phyloP scores from a whole-genome alignment of 2,888 invertebrate species.

The Norana najaformis region DNA sequence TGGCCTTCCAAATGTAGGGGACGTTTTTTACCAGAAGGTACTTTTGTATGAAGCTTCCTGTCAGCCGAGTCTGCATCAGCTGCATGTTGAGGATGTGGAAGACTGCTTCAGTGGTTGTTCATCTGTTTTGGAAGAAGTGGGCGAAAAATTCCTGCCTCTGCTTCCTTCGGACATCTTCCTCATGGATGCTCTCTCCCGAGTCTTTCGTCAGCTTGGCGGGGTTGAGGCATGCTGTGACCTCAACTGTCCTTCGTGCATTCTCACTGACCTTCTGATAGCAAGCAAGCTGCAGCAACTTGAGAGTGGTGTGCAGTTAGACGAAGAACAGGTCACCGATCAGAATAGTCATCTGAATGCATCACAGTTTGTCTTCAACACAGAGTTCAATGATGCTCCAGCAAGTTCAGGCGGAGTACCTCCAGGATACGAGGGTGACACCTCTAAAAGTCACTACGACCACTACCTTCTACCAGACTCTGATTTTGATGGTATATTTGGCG shows the following conservation, averaged over 20 bases:
- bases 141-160: neutral
- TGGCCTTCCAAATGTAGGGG: neutral
- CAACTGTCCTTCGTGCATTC: conserved; percentile 14
- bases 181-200: conserved; percentile 7
- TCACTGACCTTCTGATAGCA: neutral
- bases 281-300: conserved; percentile 19
- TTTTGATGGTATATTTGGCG: conserved; percentile 17
- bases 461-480: conserved; percentile 10
- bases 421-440: neutral
- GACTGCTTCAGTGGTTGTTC: neutral
- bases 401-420: neutral
- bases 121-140: neutral
- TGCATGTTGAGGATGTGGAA: neutral
- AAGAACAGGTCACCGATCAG: neutral
- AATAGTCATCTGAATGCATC: neutral
- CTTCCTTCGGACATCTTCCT: conserved; percentile 18
- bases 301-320: neutral
- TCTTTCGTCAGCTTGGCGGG: neutral
- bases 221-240: conserved; percentile 17
- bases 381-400: neutral
- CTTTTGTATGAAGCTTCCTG: conserved; percentile 7
- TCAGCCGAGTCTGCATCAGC: neutral
- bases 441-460: neutral
- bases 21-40: neutral
- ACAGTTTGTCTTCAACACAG: neutral